Percentiles rank a stretch among this genome's conserved stretches.
phyloP scores from a whole-genome alignment of 1,140 invertebrate species.

The Scaptomyza hsui region DNA sequence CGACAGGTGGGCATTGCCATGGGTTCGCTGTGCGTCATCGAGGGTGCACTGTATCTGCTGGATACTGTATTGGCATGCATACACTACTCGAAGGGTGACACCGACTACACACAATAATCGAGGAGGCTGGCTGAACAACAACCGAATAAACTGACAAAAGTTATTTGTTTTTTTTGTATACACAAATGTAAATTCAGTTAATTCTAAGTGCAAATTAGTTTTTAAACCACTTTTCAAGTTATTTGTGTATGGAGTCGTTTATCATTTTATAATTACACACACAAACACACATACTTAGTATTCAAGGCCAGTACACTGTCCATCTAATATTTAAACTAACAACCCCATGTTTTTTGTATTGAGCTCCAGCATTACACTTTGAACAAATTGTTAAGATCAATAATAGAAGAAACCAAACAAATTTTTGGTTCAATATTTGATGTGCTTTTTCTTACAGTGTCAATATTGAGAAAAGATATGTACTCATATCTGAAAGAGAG shows the following conservation, averaged over 20 bases:
- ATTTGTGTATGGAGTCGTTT: slow-evolving; percentile 9
- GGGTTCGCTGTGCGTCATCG: slow-evolving; percentile 90
- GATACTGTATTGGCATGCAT: slow-evolving; percentile 91
- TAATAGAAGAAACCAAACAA: slow-evolving; percentile 19
- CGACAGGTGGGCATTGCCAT: slow-evolving; percentile 91
- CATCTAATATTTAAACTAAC: neutral
- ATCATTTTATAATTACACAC: slow-evolving; percentile 3
- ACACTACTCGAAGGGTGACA: slow-evolving; percentile 88
- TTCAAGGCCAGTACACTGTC: slow-evolving; percentile 1
- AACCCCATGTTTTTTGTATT: neutral
- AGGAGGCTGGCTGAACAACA: slow-evolving; percentile 6
- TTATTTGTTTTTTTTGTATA: slow-evolving; percentile 28
- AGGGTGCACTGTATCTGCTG: slow-evolving; percentile 90
- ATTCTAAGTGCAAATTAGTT: slow-evolving; percentile 78
- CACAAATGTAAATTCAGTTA: slow-evolving; percentile 39
- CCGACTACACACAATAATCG: slow-evolving; percentile 67
- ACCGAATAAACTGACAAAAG: slow-evolving; percentile 56
- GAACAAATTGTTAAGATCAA: slow-evolving; percentile 67
- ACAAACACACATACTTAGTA: slow-evolving; percentile 4
- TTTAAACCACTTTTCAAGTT: slow-evolving; percentile 26
- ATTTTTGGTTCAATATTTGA: slow-evolving; percentile 6
- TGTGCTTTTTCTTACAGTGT: too few species aligned
- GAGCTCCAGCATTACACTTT: slow-evolving; percentile 21
- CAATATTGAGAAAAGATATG: too few species aligned
- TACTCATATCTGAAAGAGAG: neutral